Evolutionary conservation across 2,888 invertebrate species (phyloP), one percentile per base, ranked within the genome.

Genomic region (Synanthedon tipuliformis): DNA sequence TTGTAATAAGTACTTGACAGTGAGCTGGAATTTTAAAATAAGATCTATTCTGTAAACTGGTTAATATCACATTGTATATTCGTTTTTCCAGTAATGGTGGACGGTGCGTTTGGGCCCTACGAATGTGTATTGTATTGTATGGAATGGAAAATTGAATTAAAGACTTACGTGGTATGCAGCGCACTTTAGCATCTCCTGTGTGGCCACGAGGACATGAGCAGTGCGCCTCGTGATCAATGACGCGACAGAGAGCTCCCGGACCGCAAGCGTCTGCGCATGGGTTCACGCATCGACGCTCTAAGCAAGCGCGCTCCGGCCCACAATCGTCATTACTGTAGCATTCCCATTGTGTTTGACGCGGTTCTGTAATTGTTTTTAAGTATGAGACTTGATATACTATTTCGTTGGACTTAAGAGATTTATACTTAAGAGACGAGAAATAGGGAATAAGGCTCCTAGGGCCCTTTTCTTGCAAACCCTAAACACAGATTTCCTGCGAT

Each of bases 141-240:
- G 41, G 12, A 53, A 48, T 50, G 11, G 41, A 55, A 52, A n/a
- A 54, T 54, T 49, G 41, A 54, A 48, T 23, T 41, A 4, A 51
- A 51, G 56, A 88, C 94, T 92, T 90, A 95, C 95, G 94, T 85
- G 95, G 93, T 73, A 90, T 84, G 72, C 96, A 96, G 66, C 91
- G 91, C 52, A 89, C 79, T 59, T 83, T 80, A 15, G 95, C 91
- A 70, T 93, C 91, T 51, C 96, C 96, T 51, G 90, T 88, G 71
- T 93, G 94, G 52, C 92, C 93, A 51, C 88, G 84, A 12, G 96
- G 96, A 73, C 96, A 97, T 58, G 91, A 91, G 73, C 96, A 97
- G 45, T 92, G 81, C 0, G 95, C 90, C 67, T 89, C 87, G 65
- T 95, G 94, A 58, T 92, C 88, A 64, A 93, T 90, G 3, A 92